Percentiles rank a stretch among this genome's conserved stretches.
phyloP scores from a whole-genome alignment of 2,797 vertebrate genomes.

The Siniperca obscura region DNA sequence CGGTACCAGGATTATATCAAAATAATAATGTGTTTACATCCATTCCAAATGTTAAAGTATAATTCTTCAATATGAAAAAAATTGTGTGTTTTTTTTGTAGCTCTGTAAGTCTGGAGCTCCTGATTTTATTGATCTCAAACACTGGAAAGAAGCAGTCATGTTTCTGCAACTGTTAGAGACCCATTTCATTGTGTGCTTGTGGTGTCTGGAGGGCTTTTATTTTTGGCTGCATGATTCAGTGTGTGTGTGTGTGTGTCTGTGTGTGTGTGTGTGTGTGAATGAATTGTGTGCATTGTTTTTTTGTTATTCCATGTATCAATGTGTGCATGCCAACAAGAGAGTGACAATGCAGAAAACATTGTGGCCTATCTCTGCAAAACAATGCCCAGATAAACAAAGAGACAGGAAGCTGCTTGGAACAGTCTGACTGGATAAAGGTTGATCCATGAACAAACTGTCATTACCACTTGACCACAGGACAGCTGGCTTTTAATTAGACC shows the following conservation, averaged over 20 bases:
- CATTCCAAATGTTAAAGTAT: slow-evolving; percentile 4
- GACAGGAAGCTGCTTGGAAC: slow-evolving; percentile 54
- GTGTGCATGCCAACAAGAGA: slow-evolving; percentile 31
- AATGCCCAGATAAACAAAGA: slow-evolving; percentile 71
- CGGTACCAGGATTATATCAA: not conserved
- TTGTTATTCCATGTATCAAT: slow-evolving; percentile 39
- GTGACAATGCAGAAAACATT: slow-evolving; percentile 64
- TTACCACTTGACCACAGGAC: slow-evolving; percentile 57
- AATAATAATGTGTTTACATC: slow-evolving; percentile 2
- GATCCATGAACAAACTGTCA: slow-evolving; percentile 43
- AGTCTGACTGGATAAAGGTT: slow-evolving; percentile 47
- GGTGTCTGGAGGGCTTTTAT: slow-evolving; percentile 54
- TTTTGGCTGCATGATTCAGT: slow-evolving; percentile 58
- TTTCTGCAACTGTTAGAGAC: slow-evolving; percentile 20
- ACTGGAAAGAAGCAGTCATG: slow-evolving; percentile 44
- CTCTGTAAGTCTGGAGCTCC: slow-evolving; percentile 11
- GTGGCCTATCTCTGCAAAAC: slow-evolving; percentile 54
- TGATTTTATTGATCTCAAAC: slow-evolving; percentile 17
- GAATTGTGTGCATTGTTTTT: slow-evolving; percentile 30
- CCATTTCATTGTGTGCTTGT: slow-evolving; percentile 48
- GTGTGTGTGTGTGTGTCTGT: slow-evolving; percentile 5
- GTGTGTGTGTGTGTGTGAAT: slow-evolving; percentile 18
- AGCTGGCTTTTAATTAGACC: slow-evolving; percentile 62
- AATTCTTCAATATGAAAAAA: not conserved
- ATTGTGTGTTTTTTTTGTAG: too few species aligned